Percentiles rank a stretch among this genome's conserved stretches.
Conservation (phyloP, 2,888 invertebrate species). For the Trimorus sp. region DNA sequence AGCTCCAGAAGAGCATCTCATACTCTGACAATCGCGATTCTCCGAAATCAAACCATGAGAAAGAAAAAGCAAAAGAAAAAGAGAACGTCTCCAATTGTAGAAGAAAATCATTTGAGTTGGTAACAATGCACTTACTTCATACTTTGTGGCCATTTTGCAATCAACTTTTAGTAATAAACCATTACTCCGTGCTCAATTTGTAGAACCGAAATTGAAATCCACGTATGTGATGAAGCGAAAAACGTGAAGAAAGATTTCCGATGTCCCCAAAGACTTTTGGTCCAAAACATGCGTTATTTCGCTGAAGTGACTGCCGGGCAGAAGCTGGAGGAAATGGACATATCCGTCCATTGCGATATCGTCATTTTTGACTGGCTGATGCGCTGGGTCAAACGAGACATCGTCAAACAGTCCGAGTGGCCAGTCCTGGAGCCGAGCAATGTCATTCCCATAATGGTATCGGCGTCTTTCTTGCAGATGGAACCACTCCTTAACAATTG, state of each 20-base stretch:
- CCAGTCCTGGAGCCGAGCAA: conserved; percentile 90
- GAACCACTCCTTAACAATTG: conserved; percentile 92
- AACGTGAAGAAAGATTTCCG: conserved; percentile 93
- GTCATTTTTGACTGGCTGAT: conserved; percentile 98
- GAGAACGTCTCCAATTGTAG: conserved; percentile 47
- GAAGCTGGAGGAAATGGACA: conserved; percentile 94
- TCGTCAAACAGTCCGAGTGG: conserved; percentile 85
- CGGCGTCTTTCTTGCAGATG: conserved; percentile 97
- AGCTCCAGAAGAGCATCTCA: conserved; percentile 83
- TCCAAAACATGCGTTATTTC: conserved; percentile 97
- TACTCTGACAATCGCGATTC: conserved; percentile 67
- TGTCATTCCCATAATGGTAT: conserved; percentile 95
- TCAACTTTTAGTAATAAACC: not conserved
- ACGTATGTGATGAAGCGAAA: conserved; percentile 97
- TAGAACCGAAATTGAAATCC: conserved; percentile 93
- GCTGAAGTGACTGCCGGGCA: conserved; percentile 93
- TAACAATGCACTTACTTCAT: conserved; percentile 41
- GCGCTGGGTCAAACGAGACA: conserved; percentile 95
- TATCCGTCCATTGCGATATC: conserved; percentile 98
- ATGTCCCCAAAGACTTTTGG: conserved; percentile 92
- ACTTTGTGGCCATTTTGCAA: no score
- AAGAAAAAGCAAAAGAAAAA: conserved; percentile 62
- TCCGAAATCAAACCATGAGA: conserved; percentile 42
- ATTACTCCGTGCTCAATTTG: conserved; percentile 12
- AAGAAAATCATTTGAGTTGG: conserved; percentile 66